Evolutionary conservation across 2,797 vertebrate species (phyloP).

Genomic region (Podarcis lilfordi): DNA sequence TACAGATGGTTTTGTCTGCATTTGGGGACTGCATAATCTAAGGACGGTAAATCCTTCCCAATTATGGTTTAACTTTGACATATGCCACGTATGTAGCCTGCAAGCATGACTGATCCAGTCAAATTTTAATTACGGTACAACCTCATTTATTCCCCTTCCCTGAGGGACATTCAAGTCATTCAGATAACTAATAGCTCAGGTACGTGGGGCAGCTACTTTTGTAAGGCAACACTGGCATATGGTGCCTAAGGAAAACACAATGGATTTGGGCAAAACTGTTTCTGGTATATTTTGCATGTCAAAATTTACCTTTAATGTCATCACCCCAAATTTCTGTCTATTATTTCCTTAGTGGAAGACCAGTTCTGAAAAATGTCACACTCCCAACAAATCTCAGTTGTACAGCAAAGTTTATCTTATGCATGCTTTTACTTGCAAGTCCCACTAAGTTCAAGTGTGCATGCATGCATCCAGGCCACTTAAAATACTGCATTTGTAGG

Average conservation of each 20-base stretch:
- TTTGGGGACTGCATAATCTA: constrained; percentile 48
- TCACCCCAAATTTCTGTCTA: background rate
- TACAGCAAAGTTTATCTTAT: background rate
- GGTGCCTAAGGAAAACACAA: background rate
- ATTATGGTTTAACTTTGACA: constrained; percentile 52
- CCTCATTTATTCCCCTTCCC: constrained; percentile 19
- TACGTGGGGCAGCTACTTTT: background rate
- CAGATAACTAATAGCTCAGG: constrained; percentile 45
- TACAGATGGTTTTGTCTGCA: constrained; percentile 48
- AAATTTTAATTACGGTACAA: constrained; percentile 73
- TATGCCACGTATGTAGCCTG: constrained; percentile 48
- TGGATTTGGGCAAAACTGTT: background rate
- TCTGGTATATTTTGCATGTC: background rate
- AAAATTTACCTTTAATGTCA: background rate
- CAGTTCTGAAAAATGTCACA: background rate
- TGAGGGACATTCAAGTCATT: constrained; percentile 32
- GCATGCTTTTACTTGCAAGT: background rate
- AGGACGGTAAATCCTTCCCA: constrained; percentile 38
- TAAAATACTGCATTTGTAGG: background rate
- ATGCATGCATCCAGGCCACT: too few species aligned
- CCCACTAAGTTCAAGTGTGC: background rate
- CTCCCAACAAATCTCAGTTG: background rate
- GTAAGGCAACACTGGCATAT: background rate
- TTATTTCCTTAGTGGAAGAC: background rate
- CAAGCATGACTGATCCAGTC: constrained; percentile 67